Base-by-base conservation (phyloP, 2,888 invertebrate genomes). In the Cantharis nigra region DNA sequence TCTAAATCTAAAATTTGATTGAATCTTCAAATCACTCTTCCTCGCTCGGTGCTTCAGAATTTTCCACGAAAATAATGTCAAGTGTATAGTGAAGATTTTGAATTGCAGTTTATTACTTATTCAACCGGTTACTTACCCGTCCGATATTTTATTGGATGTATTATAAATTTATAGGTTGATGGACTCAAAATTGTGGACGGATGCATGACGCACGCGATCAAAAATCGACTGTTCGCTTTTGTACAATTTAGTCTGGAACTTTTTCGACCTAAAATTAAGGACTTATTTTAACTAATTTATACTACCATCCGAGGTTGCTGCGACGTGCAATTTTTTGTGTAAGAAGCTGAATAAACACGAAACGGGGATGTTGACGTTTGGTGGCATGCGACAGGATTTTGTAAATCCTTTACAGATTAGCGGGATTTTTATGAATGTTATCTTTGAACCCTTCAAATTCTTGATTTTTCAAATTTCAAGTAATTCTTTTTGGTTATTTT, bases 321-420 rank as follows among this genome's bases (percentile, higher is more conserved):
- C n/a, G 49, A 20, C 65, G 65, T 65, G 65, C 65, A 20, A 23
- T 23, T 67, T 67, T 67, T 20, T 67, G 7, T 13, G 65, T 67
- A 67, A 67, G n/a, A 67, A 67, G 65, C 65, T 67, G 65, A 67
- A 67, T 67, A 67, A 67, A 67, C 65, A 67, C n/a, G 20, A n/a
- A 16, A 67, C 23, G 18, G 20, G 26, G 9, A 67, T 67, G 65
- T 67, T 67, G 20, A 67, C 18, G 13, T 67, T 67, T n/a, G 7
- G 65, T 67, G 65, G 65, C 65, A 23, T 23, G 65, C 23, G 65
- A 67, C 65, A 67, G 65, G 65, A 67, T 67, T 67, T 67, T 67
- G 11, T 67, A 67, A 67, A 67, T 20, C 65, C n/a, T 26, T 49
- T 49, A 20, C 65, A 20, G 65, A 67, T 67, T 26, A 67, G 13